These are phyloP conservation scores for Polyommatus icarus DNA, from an alignment of 2,888 invertebrate genomes.

Conservation along the genomic window DNA sequence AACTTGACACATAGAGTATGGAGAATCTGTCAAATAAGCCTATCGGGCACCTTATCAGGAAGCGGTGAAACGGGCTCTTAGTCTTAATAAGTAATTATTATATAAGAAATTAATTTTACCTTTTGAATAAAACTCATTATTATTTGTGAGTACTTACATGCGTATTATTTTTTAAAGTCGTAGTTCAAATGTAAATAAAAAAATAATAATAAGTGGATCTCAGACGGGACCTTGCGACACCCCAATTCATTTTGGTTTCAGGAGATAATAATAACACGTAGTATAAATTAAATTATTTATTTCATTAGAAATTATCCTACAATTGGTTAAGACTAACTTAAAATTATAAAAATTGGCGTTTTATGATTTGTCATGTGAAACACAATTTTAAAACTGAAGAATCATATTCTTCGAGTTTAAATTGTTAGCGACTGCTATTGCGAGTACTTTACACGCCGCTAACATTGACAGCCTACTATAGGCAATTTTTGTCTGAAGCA, in stretches of 20 bases:
- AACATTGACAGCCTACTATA: neutral
- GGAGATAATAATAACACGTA: neutral
- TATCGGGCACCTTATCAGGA: too few relatives aligned
- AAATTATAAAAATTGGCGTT: slow-evolving; percentile 26
- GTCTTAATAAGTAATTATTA: too few relatives aligned
- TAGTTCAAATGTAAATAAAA: too few relatives aligned
- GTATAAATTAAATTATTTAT: slow-evolving; percentile 25
- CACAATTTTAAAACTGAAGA: neutral
- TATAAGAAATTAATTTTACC: too few relatives aligned
- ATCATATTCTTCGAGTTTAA: neutral
- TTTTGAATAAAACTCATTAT: too few relatives aligned
- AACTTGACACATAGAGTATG: too few relatives aligned
- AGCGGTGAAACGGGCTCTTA: too few relatives aligned
- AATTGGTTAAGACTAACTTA: slow-evolving; percentile 27
- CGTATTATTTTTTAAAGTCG: too few relatives aligned
- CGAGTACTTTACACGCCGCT: neutral
- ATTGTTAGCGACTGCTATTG: neutral
- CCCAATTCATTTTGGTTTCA: neutral
- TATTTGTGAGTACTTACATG: too few relatives aligned
- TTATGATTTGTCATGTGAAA: slow-evolving; percentile 18
- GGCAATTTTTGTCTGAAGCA: slow-evolving; percentile 1
- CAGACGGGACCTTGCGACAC: too few relatives aligned
- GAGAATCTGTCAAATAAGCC: too few relatives aligned
- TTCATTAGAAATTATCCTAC: slow-evolving; percentile 20
- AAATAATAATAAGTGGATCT: too few relatives aligned